phyloP scores from a whole-genome alignment of 2,888 invertebrate genomes.

The Polia nebulosa region DNA sequence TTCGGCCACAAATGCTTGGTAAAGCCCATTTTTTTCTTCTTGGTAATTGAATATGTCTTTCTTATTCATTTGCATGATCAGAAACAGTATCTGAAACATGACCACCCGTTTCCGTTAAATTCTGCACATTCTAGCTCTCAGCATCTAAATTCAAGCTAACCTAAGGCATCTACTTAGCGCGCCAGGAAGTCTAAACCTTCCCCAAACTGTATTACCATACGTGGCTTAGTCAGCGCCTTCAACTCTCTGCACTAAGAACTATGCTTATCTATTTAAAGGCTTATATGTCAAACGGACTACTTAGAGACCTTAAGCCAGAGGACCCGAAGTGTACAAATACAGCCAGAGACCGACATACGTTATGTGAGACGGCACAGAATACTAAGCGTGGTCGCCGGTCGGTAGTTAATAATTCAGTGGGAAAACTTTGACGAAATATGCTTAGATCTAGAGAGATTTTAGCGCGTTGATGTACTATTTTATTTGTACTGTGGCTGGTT shows the following conservation, averaged over 20 bases:
- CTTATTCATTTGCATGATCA: too few relatives aligned
- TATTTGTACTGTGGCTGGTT: constrained; percentile 30
- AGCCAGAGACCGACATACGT: constrained; percentile 50
- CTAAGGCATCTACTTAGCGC: constrained; percentile 1
- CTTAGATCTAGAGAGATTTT: constrained; percentile 28
- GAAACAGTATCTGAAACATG: too few relatives aligned
- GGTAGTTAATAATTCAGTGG: constrained; percentile 53
- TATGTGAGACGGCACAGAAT: constrained; percentile 42
- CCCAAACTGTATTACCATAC: constrained; percentile 31
- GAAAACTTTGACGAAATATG: constrained; percentile 56
- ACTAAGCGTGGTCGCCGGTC: constrained; percentile 47
- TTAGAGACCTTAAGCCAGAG: constrained; percentile 43
- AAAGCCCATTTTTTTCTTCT: too few relatives aligned
- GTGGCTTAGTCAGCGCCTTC: constrained; percentile 18
- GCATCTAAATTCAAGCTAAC: constrained; percentile 27
- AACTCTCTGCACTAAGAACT: constrained; percentile 41
- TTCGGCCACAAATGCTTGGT: too few relatives aligned
- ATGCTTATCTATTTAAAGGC: constrained; percentile 54
- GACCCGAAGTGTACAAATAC: constrained; percentile 44
- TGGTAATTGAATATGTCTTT: too few relatives aligned
- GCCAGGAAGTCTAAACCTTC: constrained; percentile 26
- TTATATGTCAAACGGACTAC: constrained; percentile 59
- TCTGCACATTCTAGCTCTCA: neutral
- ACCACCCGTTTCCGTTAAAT: too few relatives aligned
- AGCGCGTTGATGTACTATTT: constrained; percentile 28